Conservation (phyloP, 2,888 invertebrate species). For the Meta bourneti region DNA sequence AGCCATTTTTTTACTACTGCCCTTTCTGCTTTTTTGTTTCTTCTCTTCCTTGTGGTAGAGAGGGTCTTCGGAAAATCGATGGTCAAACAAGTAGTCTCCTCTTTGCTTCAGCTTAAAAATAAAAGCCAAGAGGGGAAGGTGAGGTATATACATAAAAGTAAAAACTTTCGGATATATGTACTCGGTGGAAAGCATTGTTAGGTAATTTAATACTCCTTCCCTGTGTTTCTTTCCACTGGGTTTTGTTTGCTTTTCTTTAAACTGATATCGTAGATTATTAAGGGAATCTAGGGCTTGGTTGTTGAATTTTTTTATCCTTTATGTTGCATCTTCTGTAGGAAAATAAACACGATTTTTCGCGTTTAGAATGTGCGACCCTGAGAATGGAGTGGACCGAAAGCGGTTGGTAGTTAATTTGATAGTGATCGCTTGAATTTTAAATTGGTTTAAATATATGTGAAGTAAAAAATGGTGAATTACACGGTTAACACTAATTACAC, state of each 20-base stretch:
- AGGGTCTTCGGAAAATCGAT: conserved; percentile 61
- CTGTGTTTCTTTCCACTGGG: background rate
- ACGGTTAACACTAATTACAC: too few species aligned
- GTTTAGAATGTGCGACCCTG: background rate
- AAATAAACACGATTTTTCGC: background rate
- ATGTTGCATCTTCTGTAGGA: too few species aligned
- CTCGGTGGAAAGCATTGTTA: background rate
- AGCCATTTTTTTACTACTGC: conserved; percentile 25
- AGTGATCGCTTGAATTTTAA: too few species aligned
- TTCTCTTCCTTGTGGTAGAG: background rate
- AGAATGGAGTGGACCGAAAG: too few species aligned
- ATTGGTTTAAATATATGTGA: too few species aligned
- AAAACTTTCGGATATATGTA: background rate
- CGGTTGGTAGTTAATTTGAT: too few species aligned
- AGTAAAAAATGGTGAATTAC: too few species aligned
- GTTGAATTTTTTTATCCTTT: background rate
- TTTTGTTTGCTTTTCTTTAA: background rate
- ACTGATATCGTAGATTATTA: background rate
- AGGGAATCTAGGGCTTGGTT: background rate
- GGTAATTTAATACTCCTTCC: background rate
- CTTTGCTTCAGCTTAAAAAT: conserved; percentile 39
- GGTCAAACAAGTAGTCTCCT: conserved; percentile 58
- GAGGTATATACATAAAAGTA: background rate
- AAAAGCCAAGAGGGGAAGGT: conserved; percentile 11
- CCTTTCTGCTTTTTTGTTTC: conserved; percentile 9